Base-by-base conservation (phyloP, 2,113 vertebrate species). In the Hippocampus guttulatus region DNA sequence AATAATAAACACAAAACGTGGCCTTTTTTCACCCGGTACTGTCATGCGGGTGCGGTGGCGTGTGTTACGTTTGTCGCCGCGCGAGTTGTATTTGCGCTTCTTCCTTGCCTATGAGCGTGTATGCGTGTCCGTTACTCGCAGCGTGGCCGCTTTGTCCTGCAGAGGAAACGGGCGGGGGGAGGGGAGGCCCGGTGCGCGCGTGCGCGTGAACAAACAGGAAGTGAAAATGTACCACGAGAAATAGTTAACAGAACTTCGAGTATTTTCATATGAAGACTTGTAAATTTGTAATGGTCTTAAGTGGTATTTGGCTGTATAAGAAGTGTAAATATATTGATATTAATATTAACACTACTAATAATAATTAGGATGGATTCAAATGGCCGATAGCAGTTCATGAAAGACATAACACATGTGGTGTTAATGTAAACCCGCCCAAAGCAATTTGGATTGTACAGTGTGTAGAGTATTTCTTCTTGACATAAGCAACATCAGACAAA, bases 111-210 rank as follows among this genome's bases (percentile, higher is more conserved):
- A 1, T 70, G 79, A 80, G 23, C 66, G 0, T 2, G 54, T 61
- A 41, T 52, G 74, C 70, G 75, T 69, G 77, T 81, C 75, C 77
- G 76, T 79, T 74, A 77, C 61, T 75, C 69, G 78, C 87, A 87
- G 81, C 85, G 87, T 89, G 85, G 87, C 84, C 76, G 87, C 87
- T 89, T 89, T 89, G 87, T 89, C 87, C 85, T 87, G 77, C 55
- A 81, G 79, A 88, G 86, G 84, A 87, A 88, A 71, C 75, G 65
- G 64, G 70, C 23, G 81, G 84, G 82, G 88, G 88, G 85, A 84
- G 85, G 87, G 80, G 84, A 55, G 68, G 25, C 49, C 1, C 4
- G 27, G 71, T 16, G 66, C 69, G 69, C 60, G 70, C 55, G 67
- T 75, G 55, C 58, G 67, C 55, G 67, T 74, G 57, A 43, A 62